Evolutionary conservation across 2,888 invertebrate species (phyloP).

Genomic region (Parasteatoda lunata): DNA sequence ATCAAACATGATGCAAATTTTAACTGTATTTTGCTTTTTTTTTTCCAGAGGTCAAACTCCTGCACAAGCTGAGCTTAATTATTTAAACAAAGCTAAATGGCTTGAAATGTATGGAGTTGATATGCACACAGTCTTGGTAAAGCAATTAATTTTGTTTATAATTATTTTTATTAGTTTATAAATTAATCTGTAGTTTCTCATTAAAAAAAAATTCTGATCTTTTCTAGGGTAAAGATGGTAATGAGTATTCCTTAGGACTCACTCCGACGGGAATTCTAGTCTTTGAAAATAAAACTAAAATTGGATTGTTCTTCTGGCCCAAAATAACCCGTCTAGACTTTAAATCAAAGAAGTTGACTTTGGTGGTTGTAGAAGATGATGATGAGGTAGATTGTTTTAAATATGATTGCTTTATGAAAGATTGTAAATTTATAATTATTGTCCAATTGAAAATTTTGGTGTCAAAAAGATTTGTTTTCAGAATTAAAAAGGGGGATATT

Average conservation of each 20-base stretch:
- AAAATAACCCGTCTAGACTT: constrained; percentile 98
- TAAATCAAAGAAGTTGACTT: constrained; percentile 95
- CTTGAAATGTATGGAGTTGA: constrained; percentile 98
- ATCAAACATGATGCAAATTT: background rate
- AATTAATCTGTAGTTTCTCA: constrained; percentile 87
- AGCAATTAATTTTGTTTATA: constrained; percentile 1
- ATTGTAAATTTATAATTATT: too few species aligned
- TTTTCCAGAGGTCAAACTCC: constrained; percentile 84
- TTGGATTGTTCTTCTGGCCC: constrained; percentile 99
- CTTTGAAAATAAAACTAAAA: constrained; percentile 96
- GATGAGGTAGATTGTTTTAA: constrained; percentile 80
- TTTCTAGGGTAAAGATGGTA: constrained; percentile 92
- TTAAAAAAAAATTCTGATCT: constrained; percentile 71
- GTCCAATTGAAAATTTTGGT: too few species aligned
- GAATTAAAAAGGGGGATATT: too few species aligned
- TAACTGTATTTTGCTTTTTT: background rate
- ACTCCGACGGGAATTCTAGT: constrained; percentile 99
- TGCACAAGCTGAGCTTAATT: constrained; percentile 90
- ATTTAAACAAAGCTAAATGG: constrained; percentile 91
- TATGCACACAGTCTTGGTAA: constrained; percentile 93
- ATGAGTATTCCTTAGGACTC: constrained; percentile 95
- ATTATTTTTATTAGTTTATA: background rate
- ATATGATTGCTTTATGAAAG: background rate
- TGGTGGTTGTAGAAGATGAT: constrained; percentile 98
- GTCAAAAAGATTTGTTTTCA: too few species aligned